A percentile compares a stretch with the other conserved stretches of the same genome.
Evolutionary conservation across 2,113 vertebrate species (phyloP).

Genomic region (Neoarius graeffei): DNA sequence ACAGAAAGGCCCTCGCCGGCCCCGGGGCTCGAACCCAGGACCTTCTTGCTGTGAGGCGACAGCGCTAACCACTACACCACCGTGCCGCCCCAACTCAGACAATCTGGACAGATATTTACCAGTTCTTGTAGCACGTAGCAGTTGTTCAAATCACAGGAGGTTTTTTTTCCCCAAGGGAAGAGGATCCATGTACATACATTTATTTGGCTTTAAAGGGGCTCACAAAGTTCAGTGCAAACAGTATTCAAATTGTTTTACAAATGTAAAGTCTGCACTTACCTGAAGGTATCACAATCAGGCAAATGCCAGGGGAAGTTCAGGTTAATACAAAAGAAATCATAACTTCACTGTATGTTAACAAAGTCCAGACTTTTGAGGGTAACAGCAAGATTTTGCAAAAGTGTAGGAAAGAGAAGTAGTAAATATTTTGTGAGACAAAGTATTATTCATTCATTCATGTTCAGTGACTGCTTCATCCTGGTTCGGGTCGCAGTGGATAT

Average conservation of each 20-base stretch:
- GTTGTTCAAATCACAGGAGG: background rate
- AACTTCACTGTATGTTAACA: background rate
- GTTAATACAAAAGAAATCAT: background rate
- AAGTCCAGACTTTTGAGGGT: background rate
- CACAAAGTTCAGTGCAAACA: background rate
- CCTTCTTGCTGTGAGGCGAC: too few relatives aligned
- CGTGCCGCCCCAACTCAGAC: background rate
- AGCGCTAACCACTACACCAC: too few relatives aligned
- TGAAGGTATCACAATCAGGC: background rate
- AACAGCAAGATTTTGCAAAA: background rate
- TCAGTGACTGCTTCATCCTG: background rate
- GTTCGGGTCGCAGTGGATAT: background rate
- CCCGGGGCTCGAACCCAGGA: too few relatives aligned
- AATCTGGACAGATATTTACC: background rate
- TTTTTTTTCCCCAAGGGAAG: background rate
- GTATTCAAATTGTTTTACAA: background rate
- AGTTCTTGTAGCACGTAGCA: background rate
- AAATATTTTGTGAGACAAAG: background rate
- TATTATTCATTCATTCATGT: background rate
- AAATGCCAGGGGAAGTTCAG: background rate
- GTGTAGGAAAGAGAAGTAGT: background rate
- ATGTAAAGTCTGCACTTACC: background rate
- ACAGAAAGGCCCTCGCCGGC: too few relatives aligned
- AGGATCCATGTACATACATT: background rate
- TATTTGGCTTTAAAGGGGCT: background rate